Base-by-base conservation (phyloP, 1,140 invertebrate genomes). In the Zaprionus vittiger region DNA sequence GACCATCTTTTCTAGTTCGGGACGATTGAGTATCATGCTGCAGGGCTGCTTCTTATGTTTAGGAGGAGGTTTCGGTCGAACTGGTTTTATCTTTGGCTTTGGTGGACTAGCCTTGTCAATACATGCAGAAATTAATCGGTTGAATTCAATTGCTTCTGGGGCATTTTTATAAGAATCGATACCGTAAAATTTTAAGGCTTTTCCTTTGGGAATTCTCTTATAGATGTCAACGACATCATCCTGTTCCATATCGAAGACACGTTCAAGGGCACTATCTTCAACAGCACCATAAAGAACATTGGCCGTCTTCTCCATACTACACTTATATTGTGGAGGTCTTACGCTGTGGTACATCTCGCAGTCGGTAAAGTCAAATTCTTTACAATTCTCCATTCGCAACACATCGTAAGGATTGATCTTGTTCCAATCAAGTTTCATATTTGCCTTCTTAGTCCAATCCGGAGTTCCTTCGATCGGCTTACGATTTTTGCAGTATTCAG, bases 111-210 rank as follows among this genome's bases (percentile, higher is more conserved):
- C 14, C 24, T 62, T 77, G 28, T 49, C 5, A 0, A 87, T 28
- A 5, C 81, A 80, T 52, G 71, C 61, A 0, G 44, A 2, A 24
- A 87, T 4, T 9, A 37, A 59, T 7, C 52, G 15, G 26, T 73
- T 67, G 24, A 83, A 86, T 2, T 15, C 5, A 0, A 15, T 1
- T 0, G 73, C 68, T 9, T 67, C 41, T 7, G 64, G 68, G 12
- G 12, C 3, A 2, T n/a, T 6, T 7, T 20, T 54, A 3, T 12
- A 31, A 0, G 59, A 24, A 4, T 38, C 54, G 0, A 79, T n/a
- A 1, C 84, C 84, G 17, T 89, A 89, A 11, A 47, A 84, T 3
- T 22, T n/a, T 2, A 89, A 49, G 6, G 63, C 59, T 0, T 79
- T 55, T 17, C 81, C 80, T 17, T 72, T 31, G 2, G 74, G 75